Evolutionary conservation across 2,888 invertebrate genomes (phyloP).

Genomic region (Gymnocheta viridis): DNA sequence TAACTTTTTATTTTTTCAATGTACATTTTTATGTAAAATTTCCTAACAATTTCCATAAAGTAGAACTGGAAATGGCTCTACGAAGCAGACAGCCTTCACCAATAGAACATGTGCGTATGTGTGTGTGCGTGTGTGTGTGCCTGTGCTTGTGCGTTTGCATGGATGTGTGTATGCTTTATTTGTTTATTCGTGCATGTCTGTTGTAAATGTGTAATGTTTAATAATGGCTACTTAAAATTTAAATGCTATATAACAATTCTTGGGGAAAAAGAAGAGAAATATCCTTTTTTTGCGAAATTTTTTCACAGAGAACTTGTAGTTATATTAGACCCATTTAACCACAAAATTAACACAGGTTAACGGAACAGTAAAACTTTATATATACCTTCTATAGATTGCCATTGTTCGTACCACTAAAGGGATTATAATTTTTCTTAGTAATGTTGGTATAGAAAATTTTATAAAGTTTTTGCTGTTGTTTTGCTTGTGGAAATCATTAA

Average conservation of each 20-base stretch:
- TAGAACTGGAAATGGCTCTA: neutral
- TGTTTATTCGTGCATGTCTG: neutral
- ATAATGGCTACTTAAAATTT: constrained; percentile 41
- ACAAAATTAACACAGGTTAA: constrained; percentile 56
- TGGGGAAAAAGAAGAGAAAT: neutral
- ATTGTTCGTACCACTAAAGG: neutral
- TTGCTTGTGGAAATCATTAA: constrained; percentile 21
- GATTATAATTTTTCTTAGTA: neutral
- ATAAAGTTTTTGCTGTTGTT: neutral
- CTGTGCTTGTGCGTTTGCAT: neutral
- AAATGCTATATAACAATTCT: constrained; percentile 21
- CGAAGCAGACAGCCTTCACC: constrained; percentile 25
- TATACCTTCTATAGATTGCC: too few relatives aligned
- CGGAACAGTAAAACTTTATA: constrained; percentile 18
- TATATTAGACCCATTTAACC: constrained; percentile 45
- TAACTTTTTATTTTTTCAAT: constrained; percentile 3
- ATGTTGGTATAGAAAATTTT: neutral
- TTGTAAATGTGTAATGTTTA: constrained; percentile 14
- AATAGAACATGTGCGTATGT: neutral
- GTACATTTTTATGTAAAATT: neutral
- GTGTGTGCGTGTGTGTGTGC: neutral
- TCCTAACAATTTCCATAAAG: constrained; percentile 12
- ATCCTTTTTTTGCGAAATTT: too few relatives aligned
- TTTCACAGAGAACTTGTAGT: constrained; percentile 3
- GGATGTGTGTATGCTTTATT: neutral